Evolutionary conservation across 2,113 vertebrate species (phyloP), one percentile per base, ranked within the genome.

Genomic region (Sceloporus tristichus): DNA sequence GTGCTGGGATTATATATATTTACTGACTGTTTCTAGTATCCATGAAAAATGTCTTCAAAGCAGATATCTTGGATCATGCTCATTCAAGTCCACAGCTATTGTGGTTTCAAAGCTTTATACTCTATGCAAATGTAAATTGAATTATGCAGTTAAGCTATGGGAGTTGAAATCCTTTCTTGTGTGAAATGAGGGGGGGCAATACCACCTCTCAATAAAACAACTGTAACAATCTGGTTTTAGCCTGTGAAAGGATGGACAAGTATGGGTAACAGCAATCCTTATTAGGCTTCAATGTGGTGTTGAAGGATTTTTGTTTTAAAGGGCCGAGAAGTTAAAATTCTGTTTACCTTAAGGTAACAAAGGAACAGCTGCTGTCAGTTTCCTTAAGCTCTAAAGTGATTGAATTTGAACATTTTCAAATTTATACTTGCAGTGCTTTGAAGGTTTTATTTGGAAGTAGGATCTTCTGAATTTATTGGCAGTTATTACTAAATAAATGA

Each of bases 31-130:
- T 87, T 76, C 18, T 14, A 75, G 29, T 66, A 65, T 5, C 54
- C 40, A 53, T 82, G 56, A 54, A 82, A 73, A 81, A 74, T 75
- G 16, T 82, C 71, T 66, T 82, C 68, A 82, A 42, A 75, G 38
- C 25, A 16, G 53, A 73, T 87, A 80, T 81, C 27, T 73, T 75
- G 86, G 70, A 89, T 53, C 5, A 53, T 80, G 62, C 48, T 40
- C 85, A 83, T 83, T 85, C 59, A 80, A 1, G 79, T 66, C 74
- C 59, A 14, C 82, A 87, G 53, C 73, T 2, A 82, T 85, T 65
- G 54, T 75, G n/a, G 10, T 65, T 80, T 80, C 9, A 87, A 87
- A 74, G n/a, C 16, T 71, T 85, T 87, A 75, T 53, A 78, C 65
- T 40, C 5, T 74, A 83, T 29, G 42, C 56, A 79, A 85, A 79